Percentiles rank a stretch among this genome's conserved stretches.
phyloP scores from a whole-genome alignment of 2,888 invertebrate species.

The Rugalucina vietnamica region DNA sequence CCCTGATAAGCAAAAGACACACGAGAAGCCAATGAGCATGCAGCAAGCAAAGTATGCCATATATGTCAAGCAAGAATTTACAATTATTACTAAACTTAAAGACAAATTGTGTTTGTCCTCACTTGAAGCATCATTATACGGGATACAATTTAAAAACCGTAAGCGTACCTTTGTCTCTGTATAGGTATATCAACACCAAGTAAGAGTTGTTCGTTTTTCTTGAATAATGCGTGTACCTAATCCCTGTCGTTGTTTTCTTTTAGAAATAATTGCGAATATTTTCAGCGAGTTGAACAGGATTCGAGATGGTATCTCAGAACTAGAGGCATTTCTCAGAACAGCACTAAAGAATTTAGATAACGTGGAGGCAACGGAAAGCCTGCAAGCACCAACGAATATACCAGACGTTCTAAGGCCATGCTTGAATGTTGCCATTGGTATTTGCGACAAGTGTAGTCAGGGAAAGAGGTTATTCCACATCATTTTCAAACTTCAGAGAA shows the following conservation, averaged over 20 bases:
- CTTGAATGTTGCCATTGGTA: slow-evolving; percentile 13
- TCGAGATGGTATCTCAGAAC: slow-evolving; percentile 21
- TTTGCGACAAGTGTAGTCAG: slow-evolving; percentile 44
- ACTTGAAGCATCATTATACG: no score
- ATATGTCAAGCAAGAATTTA: no score
- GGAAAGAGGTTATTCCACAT: slow-evolving; percentile 36
- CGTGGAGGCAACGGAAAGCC: slow-evolving; percentile 31
- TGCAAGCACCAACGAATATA: slow-evolving; percentile 19
- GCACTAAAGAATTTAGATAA: slow-evolving; percentile 32
- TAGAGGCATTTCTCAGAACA: slow-evolving; percentile 17
- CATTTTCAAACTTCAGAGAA: no score
- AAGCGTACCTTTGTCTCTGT: no score
- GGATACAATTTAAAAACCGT: no score
- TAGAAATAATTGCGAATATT: no score
- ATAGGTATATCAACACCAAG: no score
- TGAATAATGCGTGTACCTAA: no score
- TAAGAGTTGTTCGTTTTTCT: no score
- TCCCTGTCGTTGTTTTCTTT: no score
- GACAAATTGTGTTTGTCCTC: no score
- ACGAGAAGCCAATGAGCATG: slow-evolving; percentile 22
- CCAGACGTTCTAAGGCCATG: slow-evolving; percentile 22
- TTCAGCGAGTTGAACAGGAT: slow-evolving; percentile 37
- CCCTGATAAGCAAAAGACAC: background rate
- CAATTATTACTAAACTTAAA: no score
- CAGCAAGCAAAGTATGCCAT: slow-evolving; percentile 29